Evolutionary conservation across 2,113 vertebrate species (phyloP), one percentile per base, ranked within the genome.

Genomic region (Sebastes schlegelii): DNA sequence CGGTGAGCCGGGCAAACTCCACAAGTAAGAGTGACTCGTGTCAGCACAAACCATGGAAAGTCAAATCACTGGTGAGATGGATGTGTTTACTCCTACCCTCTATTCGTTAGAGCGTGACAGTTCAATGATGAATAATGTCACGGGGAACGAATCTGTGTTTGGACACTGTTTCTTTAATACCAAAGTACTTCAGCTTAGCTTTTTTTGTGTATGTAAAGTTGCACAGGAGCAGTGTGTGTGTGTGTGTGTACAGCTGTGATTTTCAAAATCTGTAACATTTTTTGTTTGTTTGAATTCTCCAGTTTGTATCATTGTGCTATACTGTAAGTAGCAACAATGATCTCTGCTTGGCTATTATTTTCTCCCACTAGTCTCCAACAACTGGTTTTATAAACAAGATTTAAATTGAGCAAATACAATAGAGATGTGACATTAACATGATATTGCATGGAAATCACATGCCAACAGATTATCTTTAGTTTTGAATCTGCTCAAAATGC

Each of bases 21-120:
- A 80, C 73, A 52, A 74, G 85, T 72, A 80, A 87, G 83, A 92
- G 76, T 89, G 89, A 88, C 79, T 90, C 70, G 86, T 82, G 85
- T 75, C 90, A 91, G 72, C 71, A 87, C 82, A 89, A 90, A 91
- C 58, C 62, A 55, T 54, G 66, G 43, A 74, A 86, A 90, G 85
- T 79, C 81, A 89, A 89, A 92, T 90, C 60, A 70, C 83, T 86
- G 46, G 82, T 92, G 66, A 74, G 69, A 84, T 74, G 63, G 76
- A 93, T 86, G 88, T 91, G 91, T 92, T 88, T 86, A 75, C 82
- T 64, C 43, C 87, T 66, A 60, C 68, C 67, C 67, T 64, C 23
- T 82, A 80, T 77, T 93, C 85, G 82, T 74, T 70, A 62, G 77
- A 91, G 79, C 26, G 2, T 80, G 67, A 76, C 82, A 76, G 63